Base-by-base conservation (phyloP, 1,140 invertebrate genomes). In the Melitaea cinxia region DNA sequence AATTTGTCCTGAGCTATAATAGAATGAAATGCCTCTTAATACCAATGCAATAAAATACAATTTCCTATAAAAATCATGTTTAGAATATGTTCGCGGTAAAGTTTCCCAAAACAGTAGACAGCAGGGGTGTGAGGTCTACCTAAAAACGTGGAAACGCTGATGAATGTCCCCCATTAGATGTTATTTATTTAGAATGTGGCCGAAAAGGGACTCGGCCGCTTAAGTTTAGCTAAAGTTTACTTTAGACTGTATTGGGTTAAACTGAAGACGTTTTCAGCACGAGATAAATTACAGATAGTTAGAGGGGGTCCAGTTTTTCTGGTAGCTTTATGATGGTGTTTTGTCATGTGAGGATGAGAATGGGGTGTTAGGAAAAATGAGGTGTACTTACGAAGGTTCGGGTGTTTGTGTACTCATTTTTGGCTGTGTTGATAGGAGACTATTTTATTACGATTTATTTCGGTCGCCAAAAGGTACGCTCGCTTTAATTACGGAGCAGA, bases 161-260 rank as follows among this genome's bases (percentile, higher is more conserved):
- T 92, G 91, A 92, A 92, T 92, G 91, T 88, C 75, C 83, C 82
- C 91, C 89, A 92, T 92, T 92, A 92, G 89, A 89, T 84, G 89
- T 91, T 92, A 92, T 92, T 92, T 92, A 92, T 92, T 92, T 92
- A 91, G 89, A 89, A 83, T 88, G 88, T 86, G 87, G 85, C 80
- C 81, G 80, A 87, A 73, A 85, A 84, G 85, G 84, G 82, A 85
- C 78, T 82, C 62, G 75, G 63, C 76, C 77, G 79, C 80, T 86
- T 89, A 86, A 89, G 81, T 88, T 87, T 76, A 75, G 80, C 85
- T 80, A 82, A 81, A 85, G 85, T 91, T 89, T 89, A 88, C 86
- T 89, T 91, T 88, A 85, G 86, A 87, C 85, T 87, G 79, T 86
- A 89, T 89, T 85, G 85, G 85, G 85, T 90, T 90, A 88, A 83